A percentile compares a stretch with the other conserved stretches of the same genome.
Conservation (phyloP, 1,140 invertebrate species). For the Bursaphelenchus mucronatus region DNA sequence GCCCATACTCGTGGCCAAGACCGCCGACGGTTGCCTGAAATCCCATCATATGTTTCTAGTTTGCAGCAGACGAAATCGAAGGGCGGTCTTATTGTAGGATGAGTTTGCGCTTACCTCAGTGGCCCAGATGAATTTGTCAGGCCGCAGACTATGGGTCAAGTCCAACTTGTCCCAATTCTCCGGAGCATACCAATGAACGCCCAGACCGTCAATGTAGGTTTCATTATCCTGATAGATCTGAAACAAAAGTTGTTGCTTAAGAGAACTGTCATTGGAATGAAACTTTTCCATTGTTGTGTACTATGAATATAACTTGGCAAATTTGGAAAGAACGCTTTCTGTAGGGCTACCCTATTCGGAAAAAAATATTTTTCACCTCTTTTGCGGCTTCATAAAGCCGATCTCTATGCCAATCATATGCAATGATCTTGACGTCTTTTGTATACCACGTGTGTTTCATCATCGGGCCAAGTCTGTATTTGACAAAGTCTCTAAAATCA, state of each 20-base stretch:
- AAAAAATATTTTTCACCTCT: slow-evolving; percentile 19
- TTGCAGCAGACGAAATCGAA: too few species aligned
- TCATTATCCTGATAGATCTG: not conserved
- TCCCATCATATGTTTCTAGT: slow-evolving; percentile 17
- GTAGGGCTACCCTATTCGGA: not conserved
- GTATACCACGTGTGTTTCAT: slow-evolving; percentile 60
- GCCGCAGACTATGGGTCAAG: slow-evolving; percentile 20
- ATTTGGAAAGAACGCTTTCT: too few species aligned
- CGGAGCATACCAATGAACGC: slow-evolving; percentile 15
- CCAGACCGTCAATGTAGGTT: slow-evolving; percentile 14
- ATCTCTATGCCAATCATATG: slow-evolving; percentile 26
- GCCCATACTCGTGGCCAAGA: slow-evolving; percentile 23
- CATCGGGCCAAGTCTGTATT: slow-evolving; percentile 14
- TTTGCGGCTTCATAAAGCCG: slow-evolving; percentile 21
- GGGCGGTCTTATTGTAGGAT: too few species aligned
- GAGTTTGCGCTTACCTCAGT: slow-evolving; percentile 22
- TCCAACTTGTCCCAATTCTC: slow-evolving; percentile 23
- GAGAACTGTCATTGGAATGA: too few species aligned
- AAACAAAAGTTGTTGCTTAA: not conserved
- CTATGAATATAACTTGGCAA: too few species aligned
- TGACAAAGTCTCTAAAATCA: slow-evolving; percentile 32
- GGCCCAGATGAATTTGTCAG: slow-evolving; percentile 37
- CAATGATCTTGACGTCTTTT: slow-evolving; percentile 29
- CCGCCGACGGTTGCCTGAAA: slow-evolving; percentile 12
- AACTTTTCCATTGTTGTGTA: too few species aligned